Percentiles rank a stretch among this genome's conserved stretches.
Conservation (phyloP, 30 jellyfish, hydroid and myxozoan species). For the Hydractinia symbiolongicarpus region DNA sequence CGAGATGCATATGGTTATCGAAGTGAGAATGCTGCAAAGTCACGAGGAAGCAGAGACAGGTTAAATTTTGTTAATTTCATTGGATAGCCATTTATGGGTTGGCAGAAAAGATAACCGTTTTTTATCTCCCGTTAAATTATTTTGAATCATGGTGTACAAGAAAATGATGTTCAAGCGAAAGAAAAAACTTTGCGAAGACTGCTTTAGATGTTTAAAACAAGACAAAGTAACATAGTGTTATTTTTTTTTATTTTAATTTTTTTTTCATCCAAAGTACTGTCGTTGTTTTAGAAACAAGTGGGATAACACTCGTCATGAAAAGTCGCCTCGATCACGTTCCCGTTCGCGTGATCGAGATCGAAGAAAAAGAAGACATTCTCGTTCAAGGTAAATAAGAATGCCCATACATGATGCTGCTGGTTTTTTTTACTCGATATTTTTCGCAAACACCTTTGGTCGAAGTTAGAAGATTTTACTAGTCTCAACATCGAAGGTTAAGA, state of each 20-base stretch:
- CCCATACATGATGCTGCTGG: too few species aligned
- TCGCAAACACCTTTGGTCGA: too few species aligned
- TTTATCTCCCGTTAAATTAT: too few species aligned
- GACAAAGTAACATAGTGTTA: not conserved
- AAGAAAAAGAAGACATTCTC: not conserved
- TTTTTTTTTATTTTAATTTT: not conserved
- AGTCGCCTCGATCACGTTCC: constrained; percentile 18
- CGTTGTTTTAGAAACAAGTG: constrained; percentile 19
- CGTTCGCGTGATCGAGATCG: constrained; percentile 28
- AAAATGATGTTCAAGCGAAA: too few species aligned
- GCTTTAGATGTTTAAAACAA: too few species aligned
- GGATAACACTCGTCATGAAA: constrained; percentile 22
- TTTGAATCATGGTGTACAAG: too few species aligned
- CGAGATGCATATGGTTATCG: constrained; percentile 78
- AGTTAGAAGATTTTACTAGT: too few species aligned
- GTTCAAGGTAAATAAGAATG: not conserved
- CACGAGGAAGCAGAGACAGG: not conserved
- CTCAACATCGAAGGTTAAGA: too few species aligned
- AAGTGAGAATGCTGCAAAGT: constrained; percentile 35
- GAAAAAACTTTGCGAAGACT: too few species aligned
- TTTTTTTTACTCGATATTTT: not conserved
- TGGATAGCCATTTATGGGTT: too few species aligned
- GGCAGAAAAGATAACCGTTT: too few species aligned
- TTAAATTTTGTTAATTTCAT: too few species aligned
- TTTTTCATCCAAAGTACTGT: not conserved